Percentiles rank a stretch among this genome's conserved stretches.
phyloP scores from a whole-genome alignment of 2,797 vertebrate species.

The Chanos chanos region DNA sequence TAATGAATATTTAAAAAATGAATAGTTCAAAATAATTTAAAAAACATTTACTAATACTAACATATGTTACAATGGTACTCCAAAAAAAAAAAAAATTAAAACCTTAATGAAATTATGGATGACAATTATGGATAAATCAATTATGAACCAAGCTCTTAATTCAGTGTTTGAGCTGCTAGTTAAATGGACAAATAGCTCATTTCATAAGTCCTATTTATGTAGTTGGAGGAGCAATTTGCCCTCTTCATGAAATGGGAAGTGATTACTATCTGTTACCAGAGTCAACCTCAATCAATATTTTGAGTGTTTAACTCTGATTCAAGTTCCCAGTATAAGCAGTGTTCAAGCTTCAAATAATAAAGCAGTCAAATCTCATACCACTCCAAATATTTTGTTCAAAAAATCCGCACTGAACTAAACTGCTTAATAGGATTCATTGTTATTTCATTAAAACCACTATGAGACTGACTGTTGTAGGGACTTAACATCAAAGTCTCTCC shows the following conservation, averaged over 20 bases:
- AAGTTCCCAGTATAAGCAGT: conserved; percentile 1
- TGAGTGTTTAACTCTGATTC: conserved; percentile 13
- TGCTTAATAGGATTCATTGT: conserved; percentile 39
- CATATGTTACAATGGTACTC: too few relatives aligned
- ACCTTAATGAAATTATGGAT: too few relatives aligned
- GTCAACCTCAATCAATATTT: conserved; percentile 19
- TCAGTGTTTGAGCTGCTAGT: neutral
- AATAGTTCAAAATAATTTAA: neutral
- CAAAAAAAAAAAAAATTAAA: too few relatives aligned
- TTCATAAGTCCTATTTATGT: conserved; percentile 13
- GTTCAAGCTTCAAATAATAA: conserved; percentile 6
- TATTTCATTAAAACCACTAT: conserved; percentile 35
- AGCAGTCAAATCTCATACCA: conserved; percentile 7
- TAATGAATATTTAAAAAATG: neutral
- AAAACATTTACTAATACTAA: neutral
- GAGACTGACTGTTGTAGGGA: conserved; percentile 16
- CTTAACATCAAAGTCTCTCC: neutral
- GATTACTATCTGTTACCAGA: conserved; percentile 8
- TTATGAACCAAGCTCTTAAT: neutral
- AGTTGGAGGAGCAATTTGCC: neutral
- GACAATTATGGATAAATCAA: too few relatives aligned
- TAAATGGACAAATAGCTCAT: neutral
- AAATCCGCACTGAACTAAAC: conserved; percentile 17
- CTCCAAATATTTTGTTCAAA: conserved; percentile 22
- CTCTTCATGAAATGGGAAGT: neutral